Evolutionary conservation across 2,888 invertebrate species (phyloP).

Genomic region (Spodoptera littoralis): DNA sequence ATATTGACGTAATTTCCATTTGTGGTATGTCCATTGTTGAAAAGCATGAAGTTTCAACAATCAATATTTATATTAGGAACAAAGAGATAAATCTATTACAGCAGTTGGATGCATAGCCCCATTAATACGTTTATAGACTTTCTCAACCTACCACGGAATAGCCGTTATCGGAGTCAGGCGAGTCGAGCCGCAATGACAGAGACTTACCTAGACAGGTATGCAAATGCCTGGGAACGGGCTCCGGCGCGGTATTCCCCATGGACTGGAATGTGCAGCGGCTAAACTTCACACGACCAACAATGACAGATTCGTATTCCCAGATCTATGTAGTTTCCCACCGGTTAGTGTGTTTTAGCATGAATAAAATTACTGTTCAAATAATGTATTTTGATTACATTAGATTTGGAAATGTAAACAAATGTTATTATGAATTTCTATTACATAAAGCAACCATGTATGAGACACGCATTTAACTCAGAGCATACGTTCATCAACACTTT

Average conservation of each 20-base stretch:
- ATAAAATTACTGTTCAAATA: not conserved
- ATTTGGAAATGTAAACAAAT: too few relatives aligned
- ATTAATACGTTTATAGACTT: too few relatives aligned
- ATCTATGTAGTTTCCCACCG: slow-evolving; percentile 8
- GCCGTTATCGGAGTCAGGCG: slow-evolving; percentile 1
- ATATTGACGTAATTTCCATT: not conserved
- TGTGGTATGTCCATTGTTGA: not conserved
- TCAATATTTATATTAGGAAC: too few relatives aligned
- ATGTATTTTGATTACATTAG: not conserved
- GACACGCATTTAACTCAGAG: too few relatives aligned
- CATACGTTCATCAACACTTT: too few relatives aligned
- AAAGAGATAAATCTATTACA: too few relatives aligned
- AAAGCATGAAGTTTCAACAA: too few relatives aligned
- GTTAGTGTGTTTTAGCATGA: not conserved
- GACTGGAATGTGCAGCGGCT: slow-evolving; percentile 17
- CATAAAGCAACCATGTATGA: too few relatives aligned
- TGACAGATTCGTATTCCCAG: slow-evolving; percentile 24
- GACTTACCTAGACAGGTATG: slow-evolving; percentile 19
- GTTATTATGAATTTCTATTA: too few relatives aligned
- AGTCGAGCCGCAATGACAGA: slow-evolving; percentile 23
- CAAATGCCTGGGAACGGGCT: slow-evolving; percentile 43
- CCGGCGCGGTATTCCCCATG: slow-evolving; percentile 19
- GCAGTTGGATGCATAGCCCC: too few relatives aligned
- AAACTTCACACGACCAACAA: slow-evolving; percentile 43
- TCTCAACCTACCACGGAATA: too few relatives aligned